phyloP scores from a whole-genome alignment of 2,113 vertebrate genomes.

The Saiga tatarica region DNA sequence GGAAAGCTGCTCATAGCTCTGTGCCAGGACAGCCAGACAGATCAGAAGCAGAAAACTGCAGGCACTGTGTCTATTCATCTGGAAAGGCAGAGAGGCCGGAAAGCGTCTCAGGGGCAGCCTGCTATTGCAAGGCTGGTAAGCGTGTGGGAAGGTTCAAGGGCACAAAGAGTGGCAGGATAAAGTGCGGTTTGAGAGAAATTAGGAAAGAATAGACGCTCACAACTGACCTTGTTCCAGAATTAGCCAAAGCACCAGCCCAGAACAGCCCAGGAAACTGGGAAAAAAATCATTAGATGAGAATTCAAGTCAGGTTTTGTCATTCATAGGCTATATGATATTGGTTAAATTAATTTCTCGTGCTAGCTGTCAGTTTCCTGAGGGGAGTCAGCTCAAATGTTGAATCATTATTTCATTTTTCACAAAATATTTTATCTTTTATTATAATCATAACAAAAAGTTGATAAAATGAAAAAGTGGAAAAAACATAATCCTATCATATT shows the following conservation, averaged over 20 bases:
- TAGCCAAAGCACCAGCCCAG: not conserved
- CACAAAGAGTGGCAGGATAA: not conserved
- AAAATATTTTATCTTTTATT: conserved; percentile 19
- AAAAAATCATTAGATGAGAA: not conserved
- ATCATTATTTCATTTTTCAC: not conserved
- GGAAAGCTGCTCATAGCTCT: conserved; percentile 14
- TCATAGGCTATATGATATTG: not conserved
- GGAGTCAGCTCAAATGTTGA: not conserved
- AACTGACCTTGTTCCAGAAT: not conserved
- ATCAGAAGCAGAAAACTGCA: conserved; percentile 41
- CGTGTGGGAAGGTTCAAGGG: not conserved
- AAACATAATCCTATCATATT: not conserved
- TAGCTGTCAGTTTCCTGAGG: not conserved
- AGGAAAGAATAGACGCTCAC: not conserved
- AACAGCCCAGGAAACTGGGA: not conserved
- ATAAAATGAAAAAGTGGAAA: not conserved
- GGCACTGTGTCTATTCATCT: not conserved
- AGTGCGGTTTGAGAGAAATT: not conserved
- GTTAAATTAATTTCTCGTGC: not conserved
- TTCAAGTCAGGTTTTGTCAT: not conserved
- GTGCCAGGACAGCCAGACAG: not conserved
- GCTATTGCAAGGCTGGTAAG: not conserved
- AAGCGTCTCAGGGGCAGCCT: not conserved
- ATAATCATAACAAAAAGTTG: not conserved
- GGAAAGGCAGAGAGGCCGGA: not conserved